Conservation (phyloP, 1,140 invertebrate species). For the Heliconius eleuchia region DNA sequence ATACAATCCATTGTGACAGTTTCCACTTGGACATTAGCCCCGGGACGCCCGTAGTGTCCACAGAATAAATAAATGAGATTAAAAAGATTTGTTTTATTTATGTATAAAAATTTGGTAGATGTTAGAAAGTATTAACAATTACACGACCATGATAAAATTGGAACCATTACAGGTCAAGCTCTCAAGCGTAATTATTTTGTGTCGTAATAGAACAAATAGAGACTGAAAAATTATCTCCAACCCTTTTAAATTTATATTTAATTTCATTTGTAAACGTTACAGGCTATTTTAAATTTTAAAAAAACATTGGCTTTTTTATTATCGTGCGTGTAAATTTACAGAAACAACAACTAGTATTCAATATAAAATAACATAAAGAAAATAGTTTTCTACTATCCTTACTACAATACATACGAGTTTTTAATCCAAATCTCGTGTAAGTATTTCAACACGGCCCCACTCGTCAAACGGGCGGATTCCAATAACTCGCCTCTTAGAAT, state of each 20-base stretch:
- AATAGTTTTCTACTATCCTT: constrained; percentile 48
- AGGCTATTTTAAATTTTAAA: too few relatives aligned
- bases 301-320: too few relatives aligned
- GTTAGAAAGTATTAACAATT: too few relatives aligned
- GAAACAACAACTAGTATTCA: too few relatives aligned
- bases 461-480: constrained; percentile 57
- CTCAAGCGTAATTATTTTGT: too few relatives aligned
- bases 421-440: constrained; percentile 74
- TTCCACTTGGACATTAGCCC: constrained; percentile 61
- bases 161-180: too few relatives aligned
- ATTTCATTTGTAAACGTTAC: too few relatives aligned
- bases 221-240: too few relatives aligned
- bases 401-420: constrained; percentile 56
- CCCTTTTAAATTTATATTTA: too few relatives aligned
- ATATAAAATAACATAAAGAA: not conserved
- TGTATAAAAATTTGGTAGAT: not conserved
- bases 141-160: too few relatives aligned
- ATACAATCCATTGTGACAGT: constrained; percentile 72
- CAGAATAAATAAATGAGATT: not conserved
- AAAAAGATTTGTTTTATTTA: not conserved
- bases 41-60: constrained; percentile 26
- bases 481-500: constrained; percentile 46
- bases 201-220: too few relatives aligned
- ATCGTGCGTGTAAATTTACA: too few relatives aligned
- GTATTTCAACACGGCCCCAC: constrained; percentile 71